Evolutionary conservation across 2,888 invertebrate species (phyloP), one percentile per base, ranked within the genome.

Genomic region (Chrysolina oricalcia): DNA sequence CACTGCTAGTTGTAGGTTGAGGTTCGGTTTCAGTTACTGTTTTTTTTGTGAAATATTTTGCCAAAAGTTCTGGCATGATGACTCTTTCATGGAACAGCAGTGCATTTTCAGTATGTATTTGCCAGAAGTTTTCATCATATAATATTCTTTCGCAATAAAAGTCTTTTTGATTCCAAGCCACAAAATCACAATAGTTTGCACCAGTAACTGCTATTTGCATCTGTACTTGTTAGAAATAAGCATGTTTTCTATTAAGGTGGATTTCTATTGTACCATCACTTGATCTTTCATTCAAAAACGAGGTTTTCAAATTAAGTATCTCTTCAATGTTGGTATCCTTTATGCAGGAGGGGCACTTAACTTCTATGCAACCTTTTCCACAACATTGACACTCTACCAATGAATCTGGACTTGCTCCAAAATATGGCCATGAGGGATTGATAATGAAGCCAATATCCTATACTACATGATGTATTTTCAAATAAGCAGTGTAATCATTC

Each of bases 111-210:
- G 27, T 27, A 27, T 27, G 27, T 27, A 27, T 27, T 40, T 63
- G 10, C 72, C 68, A 78, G 59, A 78, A 78, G 21, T 69, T 56
- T 48, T 53, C 41, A 72, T 70, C 46, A 66, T 68, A 66, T 50
- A 59, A 21, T 48, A 78, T 69, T 35, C 71, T 40, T 76, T 74
- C 63, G n/a, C 27, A 63, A 70, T 64, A 76, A 21, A 74, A 64
- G 40, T 68, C 46, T 17, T 65, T 53, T 64, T 48, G 64, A 15
- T 48, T 67, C 78, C 78, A 78, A 21, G 76, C 65, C 15, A 76
- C 69, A 76, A 78, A 78, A 63, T 74, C 70, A 70, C 76, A 78
- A 72, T 70, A 43, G 43, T n/a, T n/a, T n/a, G n/a, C n/a, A n/a
- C n/a, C n/a, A n/a, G n/a, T n/a, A n/a, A n/a, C n/a, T n/a, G n/a